Conservation (phyloP, 1,140 invertebrate species). For the Dolichoris vasculosae region DNA sequence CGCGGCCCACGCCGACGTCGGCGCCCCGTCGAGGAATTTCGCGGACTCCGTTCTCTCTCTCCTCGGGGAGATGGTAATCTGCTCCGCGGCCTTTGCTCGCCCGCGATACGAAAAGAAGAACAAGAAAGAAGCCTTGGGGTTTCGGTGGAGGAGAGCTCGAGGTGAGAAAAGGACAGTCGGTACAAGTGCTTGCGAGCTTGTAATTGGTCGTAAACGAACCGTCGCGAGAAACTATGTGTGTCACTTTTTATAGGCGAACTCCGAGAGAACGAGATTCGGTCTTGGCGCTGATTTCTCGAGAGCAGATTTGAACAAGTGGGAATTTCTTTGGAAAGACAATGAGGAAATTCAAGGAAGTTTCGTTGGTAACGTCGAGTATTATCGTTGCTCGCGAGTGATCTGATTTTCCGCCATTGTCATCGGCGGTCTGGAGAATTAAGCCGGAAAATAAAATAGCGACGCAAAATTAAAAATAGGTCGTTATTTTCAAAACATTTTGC, state of each 20-base stretch:
- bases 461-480: too few relatives aligned
- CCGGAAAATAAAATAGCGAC: background rate
- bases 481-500: too few relatives aligned
- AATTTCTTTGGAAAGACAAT: background rate
- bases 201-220: background rate
- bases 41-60: too few relatives aligned
- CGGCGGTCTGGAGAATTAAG: background rate
- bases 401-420: background rate
- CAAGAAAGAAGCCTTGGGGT: too few relatives aligned
- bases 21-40: background rate
- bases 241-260: background rate
- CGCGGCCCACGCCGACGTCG: background rate
- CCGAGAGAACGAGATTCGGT: background rate
- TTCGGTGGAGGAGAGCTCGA: too few relatives aligned
- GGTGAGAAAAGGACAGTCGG: too few relatives aligned
- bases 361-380: background rate
- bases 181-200: background rate
- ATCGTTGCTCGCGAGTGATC: background rate
- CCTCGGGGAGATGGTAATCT: too few relatives aligned
- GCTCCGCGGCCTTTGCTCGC: too few relatives aligned
- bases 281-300: background rate
- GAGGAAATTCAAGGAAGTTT: background rate
- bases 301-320: background rate
- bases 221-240: background rate
- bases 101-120: too few relatives aligned